Conservation (phyloP, 2,113 vertebrate genomes). For the Ammodramus savannarum region DNA sequence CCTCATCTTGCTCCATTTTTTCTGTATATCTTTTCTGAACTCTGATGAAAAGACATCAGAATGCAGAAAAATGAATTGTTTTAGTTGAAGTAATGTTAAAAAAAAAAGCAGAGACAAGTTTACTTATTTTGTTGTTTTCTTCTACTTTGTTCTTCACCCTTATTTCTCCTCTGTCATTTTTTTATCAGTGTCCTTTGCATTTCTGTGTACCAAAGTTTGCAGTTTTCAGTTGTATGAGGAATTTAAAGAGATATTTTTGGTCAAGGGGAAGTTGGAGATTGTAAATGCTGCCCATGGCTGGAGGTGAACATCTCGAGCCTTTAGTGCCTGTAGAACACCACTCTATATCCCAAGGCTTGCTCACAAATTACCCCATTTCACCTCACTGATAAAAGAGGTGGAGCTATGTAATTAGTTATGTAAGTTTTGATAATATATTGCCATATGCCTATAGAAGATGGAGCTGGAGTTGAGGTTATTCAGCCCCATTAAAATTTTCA, state of each 20-base stretch:
- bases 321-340: background rate
- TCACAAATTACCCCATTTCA: background rate
- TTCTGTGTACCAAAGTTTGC: background rate
- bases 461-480: background rate
- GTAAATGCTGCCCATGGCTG: background rate
- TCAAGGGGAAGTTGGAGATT: background rate
- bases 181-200: background rate
- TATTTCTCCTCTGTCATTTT: background rate
- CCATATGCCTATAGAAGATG: background rate
- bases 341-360: background rate
- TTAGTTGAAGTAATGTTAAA: background rate
- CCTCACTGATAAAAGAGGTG: background rate
- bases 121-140: background rate
- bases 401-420: background rate
- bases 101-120: background rate
- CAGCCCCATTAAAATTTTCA: background rate
- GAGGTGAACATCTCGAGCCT: background rate
- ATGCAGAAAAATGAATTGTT: background rate
- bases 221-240: background rate
- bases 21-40: background rate
- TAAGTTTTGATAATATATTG: background rate
- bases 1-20: background rate
- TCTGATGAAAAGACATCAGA: background rate
- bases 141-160: background rate
- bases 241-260: background rate